Conservation (phyloP, 1,140 invertebrate species). For the Aricia agestis region DNA sequence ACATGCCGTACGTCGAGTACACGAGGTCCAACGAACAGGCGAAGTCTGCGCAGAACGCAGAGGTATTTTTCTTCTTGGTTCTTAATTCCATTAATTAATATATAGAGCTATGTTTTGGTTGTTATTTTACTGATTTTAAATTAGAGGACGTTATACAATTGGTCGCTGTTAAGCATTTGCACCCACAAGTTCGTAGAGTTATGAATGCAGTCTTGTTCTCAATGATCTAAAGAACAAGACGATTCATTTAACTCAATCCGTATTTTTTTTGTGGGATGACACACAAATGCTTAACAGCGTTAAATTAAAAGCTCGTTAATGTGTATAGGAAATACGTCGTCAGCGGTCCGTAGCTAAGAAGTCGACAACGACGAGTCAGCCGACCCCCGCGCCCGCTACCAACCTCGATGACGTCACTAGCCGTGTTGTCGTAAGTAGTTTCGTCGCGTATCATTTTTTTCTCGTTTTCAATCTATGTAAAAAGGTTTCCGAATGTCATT, state of each 20-base stretch:
- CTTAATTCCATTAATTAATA: too few species aligned
- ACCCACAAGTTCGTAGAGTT: too few species aligned
- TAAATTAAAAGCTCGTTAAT: not conserved
- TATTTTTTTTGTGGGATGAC: too few species aligned
- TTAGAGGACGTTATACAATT: not conserved
- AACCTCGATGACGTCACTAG: slow-evolving; percentile 54
- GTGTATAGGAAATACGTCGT: slow-evolving; percentile 37
- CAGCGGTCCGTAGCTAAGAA: slow-evolving; percentile 68
- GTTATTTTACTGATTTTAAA: too few species aligned
- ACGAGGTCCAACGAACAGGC: slow-evolving; percentile 75
- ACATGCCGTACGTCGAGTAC: slow-evolving; percentile 86
- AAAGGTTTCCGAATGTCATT: too few species aligned
- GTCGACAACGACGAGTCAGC: slow-evolving; percentile 41
- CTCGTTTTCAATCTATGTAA: too few species aligned
- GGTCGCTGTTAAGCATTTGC: too few species aligned
- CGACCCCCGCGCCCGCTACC: slow-evolving; percentile 2
- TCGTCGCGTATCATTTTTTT: not conserved
- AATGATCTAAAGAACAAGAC: too few species aligned
- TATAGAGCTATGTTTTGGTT: too few species aligned
- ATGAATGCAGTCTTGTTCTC: too few species aligned
- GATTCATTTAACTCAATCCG: too few species aligned
- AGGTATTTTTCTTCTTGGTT: not conserved
- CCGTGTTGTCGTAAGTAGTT: slow-evolving; percentile 79
- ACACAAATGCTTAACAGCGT: too few species aligned
- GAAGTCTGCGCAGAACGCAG: slow-evolving; percentile 16